A percentile compares a stretch with the other conserved stretches of the same genome.
Conservation (phyloP, 1,140 invertebrate species). For the Metaphire vulgaris region DNA sequence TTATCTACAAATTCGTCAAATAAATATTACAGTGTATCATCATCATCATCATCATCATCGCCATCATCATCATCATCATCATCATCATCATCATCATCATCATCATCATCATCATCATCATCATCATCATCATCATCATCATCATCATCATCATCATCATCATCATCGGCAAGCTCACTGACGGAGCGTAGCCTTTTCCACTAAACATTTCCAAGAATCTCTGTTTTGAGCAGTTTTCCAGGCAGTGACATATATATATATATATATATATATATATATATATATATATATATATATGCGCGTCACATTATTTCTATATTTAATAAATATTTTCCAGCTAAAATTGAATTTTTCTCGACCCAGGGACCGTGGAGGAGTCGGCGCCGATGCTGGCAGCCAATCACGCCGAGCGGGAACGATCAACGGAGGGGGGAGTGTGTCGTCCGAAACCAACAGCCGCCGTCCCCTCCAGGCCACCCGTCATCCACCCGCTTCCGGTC, state of each 20-base stretch:
- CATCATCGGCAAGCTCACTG: not conserved
- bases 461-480: not conserved
- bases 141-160: slow-evolving; percentile 3
- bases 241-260: no score
- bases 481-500: not conserved
- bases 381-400: not conserved
- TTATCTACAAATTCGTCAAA: no score
- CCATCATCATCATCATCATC: slow-evolving; percentile 1
- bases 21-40: no score
- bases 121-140: slow-evolving; percentile 2
- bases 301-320: no score
- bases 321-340: no score
- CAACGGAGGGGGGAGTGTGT: not conserved
- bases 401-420: not conserved
- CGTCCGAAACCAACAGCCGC: not conserved
- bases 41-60: slow-evolving; percentile 1
- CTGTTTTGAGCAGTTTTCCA: no score
- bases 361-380: not conserved
- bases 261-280: no score
- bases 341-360: not conserved
- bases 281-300: no score
- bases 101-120: slow-evolving; percentile 2
- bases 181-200: no score
- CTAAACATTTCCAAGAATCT: no score
- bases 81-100: slow-evolving; percentile 3